phyloP scores from a whole-genome alignment of 1,140 invertebrate species.

The Halyomorpha halys region DNA sequence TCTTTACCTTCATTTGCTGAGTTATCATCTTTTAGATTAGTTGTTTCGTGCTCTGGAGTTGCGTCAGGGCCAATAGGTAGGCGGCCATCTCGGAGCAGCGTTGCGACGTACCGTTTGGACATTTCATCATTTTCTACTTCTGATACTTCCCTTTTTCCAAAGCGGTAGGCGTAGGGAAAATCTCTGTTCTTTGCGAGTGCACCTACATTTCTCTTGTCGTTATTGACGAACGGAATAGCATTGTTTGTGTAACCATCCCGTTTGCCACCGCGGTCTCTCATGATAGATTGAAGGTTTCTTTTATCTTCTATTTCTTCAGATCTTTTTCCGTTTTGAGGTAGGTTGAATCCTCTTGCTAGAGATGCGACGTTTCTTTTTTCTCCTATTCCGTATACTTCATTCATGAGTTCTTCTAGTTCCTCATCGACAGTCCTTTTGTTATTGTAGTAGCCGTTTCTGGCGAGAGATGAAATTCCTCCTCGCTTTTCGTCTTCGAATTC shows the following conservation, averaged over 20 bases:
- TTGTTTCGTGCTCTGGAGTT: slow-evolving; percentile 15
- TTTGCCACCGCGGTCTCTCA: slow-evolving; percentile 30
- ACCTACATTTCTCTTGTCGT: slow-evolving; percentile 26
- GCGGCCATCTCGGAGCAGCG: slow-evolving; percentile 29
- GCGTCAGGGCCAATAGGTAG: slow-evolving; percentile 25
- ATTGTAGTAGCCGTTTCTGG: slow-evolving; percentile 27
- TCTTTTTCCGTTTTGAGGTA: slow-evolving; percentile 27
- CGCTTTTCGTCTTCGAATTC: slow-evolving; percentile 24
- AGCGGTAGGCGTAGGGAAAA: slow-evolving; percentile 20
- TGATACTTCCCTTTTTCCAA: slow-evolving; percentile 23
- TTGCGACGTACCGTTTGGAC: slow-evolving; percentile 28
- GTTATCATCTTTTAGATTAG: slow-evolving; percentile 20
- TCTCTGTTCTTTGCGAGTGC: slow-evolving; percentile 26
- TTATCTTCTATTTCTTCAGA: slow-evolving; percentile 28
- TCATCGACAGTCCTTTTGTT: slow-evolving; percentile 26
- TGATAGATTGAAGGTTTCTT: slow-evolving; percentile 30
- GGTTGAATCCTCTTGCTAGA: slow-evolving; percentile 24
- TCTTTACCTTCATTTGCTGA: slow-evolving; percentile 2
- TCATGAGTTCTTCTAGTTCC: slow-evolving; percentile 27
- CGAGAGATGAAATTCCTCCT: slow-evolving; percentile 28
- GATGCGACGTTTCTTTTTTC: slow-evolving; percentile 30
- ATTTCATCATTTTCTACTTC: slow-evolving; percentile 24
- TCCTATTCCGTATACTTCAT: slow-evolving; percentile 25
- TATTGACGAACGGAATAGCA: slow-evolving; percentile 24
- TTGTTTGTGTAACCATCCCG: slow-evolving; percentile 25